phyloP scores from a whole-genome alignment of 2,888 invertebrate species.

The Tinea trinotella region DNA sequence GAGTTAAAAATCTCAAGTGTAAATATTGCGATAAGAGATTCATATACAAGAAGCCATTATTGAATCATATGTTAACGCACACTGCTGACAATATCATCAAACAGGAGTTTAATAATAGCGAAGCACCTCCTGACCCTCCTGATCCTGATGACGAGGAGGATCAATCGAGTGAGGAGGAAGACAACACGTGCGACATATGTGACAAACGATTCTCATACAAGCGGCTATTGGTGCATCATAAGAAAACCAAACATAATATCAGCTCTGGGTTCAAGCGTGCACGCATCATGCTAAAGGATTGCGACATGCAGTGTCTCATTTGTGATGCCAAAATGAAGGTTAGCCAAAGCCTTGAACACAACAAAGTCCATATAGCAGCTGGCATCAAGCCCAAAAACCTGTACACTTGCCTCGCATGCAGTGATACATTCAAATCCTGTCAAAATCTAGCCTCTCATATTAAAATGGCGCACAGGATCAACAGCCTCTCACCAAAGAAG shows the following conservation, averaged over 20 bases:
- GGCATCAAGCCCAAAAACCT: conserved; percentile 57
- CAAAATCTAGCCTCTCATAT: conserved; percentile 54
- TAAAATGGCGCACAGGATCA: conserved; percentile 50
- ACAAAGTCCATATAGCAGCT: conserved; percentile 49
- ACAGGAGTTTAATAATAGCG: conserved; percentile 41
- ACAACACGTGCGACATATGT: conserved; percentile 60
- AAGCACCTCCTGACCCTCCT: conserved; percentile 29
- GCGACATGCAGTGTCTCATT: conserved; percentile 54
- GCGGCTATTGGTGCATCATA: conserved; percentile 52
- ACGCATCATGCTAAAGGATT: conserved; percentile 54
- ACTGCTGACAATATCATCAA: conserved; percentile 34
- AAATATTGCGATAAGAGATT: conserved; percentile 50
- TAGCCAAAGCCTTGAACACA: conserved; percentile 54
- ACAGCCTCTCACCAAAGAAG: conserved; percentile 28
- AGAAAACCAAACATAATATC: conserved; percentile 58
- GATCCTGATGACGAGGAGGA: conserved; percentile 42
- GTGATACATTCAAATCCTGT: conserved; percentile 53
- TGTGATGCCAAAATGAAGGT: conserved; percentile 64
- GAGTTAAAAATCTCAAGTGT: conserved; percentile 37
- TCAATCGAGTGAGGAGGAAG: conserved; percentile 33
- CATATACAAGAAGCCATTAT: conserved; percentile 49
- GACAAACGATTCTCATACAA: conserved; percentile 63
- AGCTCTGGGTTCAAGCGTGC: conserved; percentile 55
- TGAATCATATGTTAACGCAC: conserved; percentile 37
- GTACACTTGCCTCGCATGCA: conserved; percentile 60